phyloP scores from a whole-genome alignment of 2,797 vertebrate species.

The Intellagama lesueurii region DNA sequence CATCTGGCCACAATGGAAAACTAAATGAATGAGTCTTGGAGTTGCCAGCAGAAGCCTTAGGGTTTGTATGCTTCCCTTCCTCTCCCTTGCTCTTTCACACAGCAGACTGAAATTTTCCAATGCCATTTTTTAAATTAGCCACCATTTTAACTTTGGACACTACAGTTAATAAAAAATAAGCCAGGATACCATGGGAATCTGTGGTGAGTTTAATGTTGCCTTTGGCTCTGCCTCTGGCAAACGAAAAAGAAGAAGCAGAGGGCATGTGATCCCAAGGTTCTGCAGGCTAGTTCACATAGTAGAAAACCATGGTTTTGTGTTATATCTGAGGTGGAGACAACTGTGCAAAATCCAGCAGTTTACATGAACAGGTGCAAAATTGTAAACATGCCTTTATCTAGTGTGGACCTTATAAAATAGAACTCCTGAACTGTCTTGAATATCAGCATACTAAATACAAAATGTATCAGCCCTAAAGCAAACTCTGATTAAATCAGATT shows the following conservation, averaged over 20 bases:
- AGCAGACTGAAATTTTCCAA: too few relatives aligned
- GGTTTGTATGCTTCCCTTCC: too few relatives aligned
- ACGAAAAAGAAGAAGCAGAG: not conserved
- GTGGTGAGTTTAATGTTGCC: not conserved
- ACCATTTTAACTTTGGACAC: too few relatives aligned
- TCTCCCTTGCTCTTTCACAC: too few relatives aligned
- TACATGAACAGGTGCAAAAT: not conserved
- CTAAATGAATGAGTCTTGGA: too few relatives aligned
- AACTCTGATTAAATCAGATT: too few relatives aligned
- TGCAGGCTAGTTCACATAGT: not conserved
- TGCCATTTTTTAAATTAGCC: too few relatives aligned
- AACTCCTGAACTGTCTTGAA: not conserved
- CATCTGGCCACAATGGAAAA: not conserved
- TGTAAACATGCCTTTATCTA: not conserved
- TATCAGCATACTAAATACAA: not conserved
- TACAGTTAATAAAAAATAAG: too few relatives aligned
- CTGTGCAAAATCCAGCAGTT: not conserved
- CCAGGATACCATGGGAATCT: not conserved
- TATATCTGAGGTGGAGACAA: not conserved
- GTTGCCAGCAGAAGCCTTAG: too few relatives aligned
- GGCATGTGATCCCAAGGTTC: not conserved
- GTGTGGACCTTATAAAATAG: not conserved
- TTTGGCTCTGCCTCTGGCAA: too few relatives aligned
- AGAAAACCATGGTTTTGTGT: not conserved
- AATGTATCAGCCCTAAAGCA: too few relatives aligned